Evolutionary conservation across 2,113 vertebrate species (phyloP).

Genomic region (Tragulus kanchil): DNA sequence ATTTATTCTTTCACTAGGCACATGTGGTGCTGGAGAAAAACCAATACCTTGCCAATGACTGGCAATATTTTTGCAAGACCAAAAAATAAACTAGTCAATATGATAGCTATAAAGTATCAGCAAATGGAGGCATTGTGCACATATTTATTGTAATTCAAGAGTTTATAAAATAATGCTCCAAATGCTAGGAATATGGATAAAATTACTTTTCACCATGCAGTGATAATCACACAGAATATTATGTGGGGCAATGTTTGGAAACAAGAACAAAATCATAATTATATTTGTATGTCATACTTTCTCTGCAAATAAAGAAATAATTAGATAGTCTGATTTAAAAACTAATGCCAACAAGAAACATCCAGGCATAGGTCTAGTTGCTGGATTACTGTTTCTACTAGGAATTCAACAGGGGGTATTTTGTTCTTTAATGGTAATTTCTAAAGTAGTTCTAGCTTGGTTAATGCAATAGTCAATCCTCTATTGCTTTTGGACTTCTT

Average conservation of each 20-base stretch:
- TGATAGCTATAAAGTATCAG: background rate
- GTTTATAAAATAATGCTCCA: background rate
- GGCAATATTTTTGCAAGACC: background rate
- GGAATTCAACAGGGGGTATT: background rate
- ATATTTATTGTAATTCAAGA: background rate
- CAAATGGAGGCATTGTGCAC: background rate
- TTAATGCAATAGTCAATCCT: background rate
- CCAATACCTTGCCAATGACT: background rate
- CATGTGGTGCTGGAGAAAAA: conserved; percentile 4
- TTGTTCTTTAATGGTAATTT: conserved; percentile 27
- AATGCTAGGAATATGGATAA: background rate
- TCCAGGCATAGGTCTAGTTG: background rate
- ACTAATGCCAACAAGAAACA: background rate
- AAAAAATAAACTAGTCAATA: conserved; percentile 2
- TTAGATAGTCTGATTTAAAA: background rate
- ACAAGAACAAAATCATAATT: background rate
- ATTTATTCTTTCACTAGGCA: background rate
- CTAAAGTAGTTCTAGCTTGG: background rate
- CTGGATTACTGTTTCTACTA: background rate
- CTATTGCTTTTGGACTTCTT: background rate
- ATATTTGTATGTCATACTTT: background rate
- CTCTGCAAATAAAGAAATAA: background rate
- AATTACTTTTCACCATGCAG: background rate
- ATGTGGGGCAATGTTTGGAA: background rate
- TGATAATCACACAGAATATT: background rate